Percentiles rank a stretch among this genome's conserved stretches.
Evolutionary conservation across 2,888 invertebrate species (phyloP).

Genomic region (Fissipunctia ypsillon): DNA sequence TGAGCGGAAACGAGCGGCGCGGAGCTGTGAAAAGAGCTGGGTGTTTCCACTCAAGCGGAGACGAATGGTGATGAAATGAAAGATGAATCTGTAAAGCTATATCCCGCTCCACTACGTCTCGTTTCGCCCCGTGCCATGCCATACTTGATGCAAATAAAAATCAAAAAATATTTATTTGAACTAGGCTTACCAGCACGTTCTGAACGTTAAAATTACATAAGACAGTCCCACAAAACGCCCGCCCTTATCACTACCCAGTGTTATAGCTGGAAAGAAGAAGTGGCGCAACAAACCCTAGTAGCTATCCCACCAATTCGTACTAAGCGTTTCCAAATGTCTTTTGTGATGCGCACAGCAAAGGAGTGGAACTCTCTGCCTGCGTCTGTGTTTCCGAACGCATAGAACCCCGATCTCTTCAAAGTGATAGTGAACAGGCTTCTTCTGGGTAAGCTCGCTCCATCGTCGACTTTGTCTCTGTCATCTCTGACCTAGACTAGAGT

Average conservation of each 20-base stretch:
- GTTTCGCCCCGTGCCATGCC: too few species aligned
- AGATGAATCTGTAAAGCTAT: neutral
- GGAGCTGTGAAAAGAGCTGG: neutral
- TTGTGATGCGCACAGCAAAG: too few species aligned
- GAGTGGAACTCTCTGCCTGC: too few species aligned
- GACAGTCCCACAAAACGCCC: neutral
- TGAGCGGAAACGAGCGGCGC: neutral
- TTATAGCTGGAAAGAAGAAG: neutral
- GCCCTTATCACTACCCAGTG: neutral
- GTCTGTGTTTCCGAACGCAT: too few species aligned
- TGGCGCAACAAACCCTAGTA: neutral
- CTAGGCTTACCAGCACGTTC: neutral
- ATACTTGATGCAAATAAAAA: neutral
- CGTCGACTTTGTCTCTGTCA: too few species aligned
- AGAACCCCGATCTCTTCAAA: too few species aligned
- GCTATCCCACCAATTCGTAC: too few species aligned
- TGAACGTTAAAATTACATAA: neutral
- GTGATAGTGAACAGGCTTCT: too few species aligned
- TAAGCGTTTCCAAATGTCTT: too few species aligned
- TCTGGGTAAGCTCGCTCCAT: too few species aligned
- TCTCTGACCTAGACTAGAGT: too few species aligned
- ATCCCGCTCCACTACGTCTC: neutral
- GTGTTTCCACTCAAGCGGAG: neutral
- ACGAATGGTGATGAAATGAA: too few species aligned
- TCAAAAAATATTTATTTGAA: neutral